Evolutionary conservation across 2,113 vertebrate species (phyloP), one percentile per base, ranked within the genome.

Genomic region (Hemichromis elongatus): DNA sequence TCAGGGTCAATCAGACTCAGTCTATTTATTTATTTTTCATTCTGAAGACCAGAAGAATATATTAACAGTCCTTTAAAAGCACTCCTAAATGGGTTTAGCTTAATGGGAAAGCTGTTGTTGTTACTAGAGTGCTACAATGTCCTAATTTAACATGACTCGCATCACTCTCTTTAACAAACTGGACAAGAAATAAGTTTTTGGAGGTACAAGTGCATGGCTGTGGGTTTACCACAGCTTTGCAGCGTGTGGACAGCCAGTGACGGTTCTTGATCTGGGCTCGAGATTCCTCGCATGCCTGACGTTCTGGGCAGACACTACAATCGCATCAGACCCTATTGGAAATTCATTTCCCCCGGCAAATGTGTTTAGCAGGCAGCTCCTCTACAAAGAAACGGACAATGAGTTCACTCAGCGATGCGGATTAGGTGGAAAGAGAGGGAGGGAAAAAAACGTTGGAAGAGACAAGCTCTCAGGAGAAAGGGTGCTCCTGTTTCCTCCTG

Each of bases 311-410:
- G 87, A 77, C 83, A 79, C 82, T 90, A 86, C 85, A 88, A 92
- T 93, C 83, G 70, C 83, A 88, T 90, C 89, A 77, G 77, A 85
- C 57, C 81, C 85, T 68, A 55, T 79, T 93, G 89, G 91, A 93
- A 91, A 92, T 89, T 90, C 28, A 33, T 83, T 93, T 89, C 90
- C 86, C 75, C 88, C 84, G 85, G 90, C 86, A 93, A 95, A 94
- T 95, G 90, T 89, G 86, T 95, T 94, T 93, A 90, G 88, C 94
- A 94, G 92, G 91, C 88, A 14, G 82, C 79, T 61, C 59, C 68
- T 82, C 88, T 92, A 89, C 93, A 90, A 91, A 77, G 85, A 92
- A 66, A 91, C 80, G 86, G 88, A 93, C 88, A 93, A 83, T 87
- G 88, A 90, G 88, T 93, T 95, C 88, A 92, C 78, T 92, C 89